Percentiles rank a stretch among this genome's conserved stretches.
These are phyloP conservation scores for Amniataba percoides DNA, from an alignment of 2,797 vertebrate genomes.

Conservation along the genomic window DNA sequence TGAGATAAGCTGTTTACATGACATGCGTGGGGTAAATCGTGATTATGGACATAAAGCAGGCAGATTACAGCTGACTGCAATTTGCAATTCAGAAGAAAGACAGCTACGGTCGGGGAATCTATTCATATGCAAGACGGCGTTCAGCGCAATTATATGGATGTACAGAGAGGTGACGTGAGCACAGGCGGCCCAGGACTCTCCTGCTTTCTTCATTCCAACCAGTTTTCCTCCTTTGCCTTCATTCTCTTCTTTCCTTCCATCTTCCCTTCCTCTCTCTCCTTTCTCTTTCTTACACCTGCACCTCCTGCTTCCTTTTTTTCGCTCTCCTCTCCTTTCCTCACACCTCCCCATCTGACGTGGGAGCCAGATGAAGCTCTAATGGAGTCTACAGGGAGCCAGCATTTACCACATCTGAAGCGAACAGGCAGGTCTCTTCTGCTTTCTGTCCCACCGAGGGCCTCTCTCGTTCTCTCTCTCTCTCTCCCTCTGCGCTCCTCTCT, in stretches of 20 bases:
- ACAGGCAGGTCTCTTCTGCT: conserved; percentile 76
- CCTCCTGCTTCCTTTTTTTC: conserved; percentile 29
- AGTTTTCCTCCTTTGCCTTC: conserved; percentile 34
- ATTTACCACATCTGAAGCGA: conserved; percentile 85
- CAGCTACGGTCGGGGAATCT: not conserved
- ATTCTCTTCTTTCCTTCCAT: conserved; percentile 10
- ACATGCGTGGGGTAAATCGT: not conserved
- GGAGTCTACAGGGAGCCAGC: conserved; percentile 82
- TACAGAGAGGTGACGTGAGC: not conserved
- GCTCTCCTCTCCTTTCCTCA: conserved; percentile 32
- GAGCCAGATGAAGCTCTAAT: conserved; percentile 79
- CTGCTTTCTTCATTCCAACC: not conserved
- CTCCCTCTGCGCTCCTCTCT: conserved; percentile 52
- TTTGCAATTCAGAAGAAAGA: conserved; percentile 16
- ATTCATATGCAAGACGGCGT: conserved; percentile 7
- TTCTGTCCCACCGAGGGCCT: conserved; percentile 65
- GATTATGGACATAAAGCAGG: conserved; percentile 15
- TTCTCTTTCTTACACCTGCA: conserved; percentile 36
- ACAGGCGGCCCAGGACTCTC: not conserved
- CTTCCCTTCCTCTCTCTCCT: conserved; percentile 11
- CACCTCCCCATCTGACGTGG: conserved; percentile 40
- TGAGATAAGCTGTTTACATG: conserved; percentile 15
- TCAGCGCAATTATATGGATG: conserved; percentile 10
- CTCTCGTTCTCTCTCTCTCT: conserved; percentile 33
- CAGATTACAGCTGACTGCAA: conserved; percentile 4